Base-by-base conservation (phyloP, 2,797 vertebrate genomes). In the Avahi laniger region DNA sequence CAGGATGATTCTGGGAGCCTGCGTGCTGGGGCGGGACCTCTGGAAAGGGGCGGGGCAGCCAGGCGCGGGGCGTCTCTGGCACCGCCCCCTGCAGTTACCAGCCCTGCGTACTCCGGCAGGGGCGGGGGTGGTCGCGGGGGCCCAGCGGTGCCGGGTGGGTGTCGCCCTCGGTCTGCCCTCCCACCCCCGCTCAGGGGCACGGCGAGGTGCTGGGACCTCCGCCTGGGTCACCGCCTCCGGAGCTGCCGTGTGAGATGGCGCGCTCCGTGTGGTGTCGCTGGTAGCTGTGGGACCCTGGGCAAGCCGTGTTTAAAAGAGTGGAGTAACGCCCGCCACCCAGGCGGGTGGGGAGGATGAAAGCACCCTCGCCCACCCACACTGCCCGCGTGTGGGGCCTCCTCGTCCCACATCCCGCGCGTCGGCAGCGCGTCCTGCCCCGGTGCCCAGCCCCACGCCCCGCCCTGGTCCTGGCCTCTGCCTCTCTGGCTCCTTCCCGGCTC, bases 61-160 rank as follows among this genome's bases (percentile, higher is more conserved):
- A 2, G 0, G 17, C 84, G 59, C 28, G 38, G 38, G 65, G 65
- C 41, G 0, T 1, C 14, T 20, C 30, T 4, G 70, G 48, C 70
- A 5, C 67, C 41, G 28, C 81, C 92, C 48, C 69, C 46, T 4
- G 6, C 24, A 2, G 1, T 7, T 11, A 3, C 30, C 12, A 0
- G 4, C 8, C 0, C 0, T 2, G 7, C 10, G 0, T 0, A 15
- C 48, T 52, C 7, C 0, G 1, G 6, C 1, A 1, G 22, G 3
- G 24, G 0, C 0, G 20, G 12, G 8, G 1, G 15, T 18, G 20
- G 48, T 41, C 50, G 0, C 2, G 67, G 5, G 0, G n/a, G 6
- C n/a, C 8, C 43, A 17, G 15, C 17, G 33, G 33, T 35, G 33
- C 30, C 30, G 7, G 84, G 83, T 12, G 8, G 35, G 97, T 95